Evolutionary conservation across 1,140 invertebrate genomes (phyloP).

Genomic region (Dinothrombium tinctorium): DNA sequence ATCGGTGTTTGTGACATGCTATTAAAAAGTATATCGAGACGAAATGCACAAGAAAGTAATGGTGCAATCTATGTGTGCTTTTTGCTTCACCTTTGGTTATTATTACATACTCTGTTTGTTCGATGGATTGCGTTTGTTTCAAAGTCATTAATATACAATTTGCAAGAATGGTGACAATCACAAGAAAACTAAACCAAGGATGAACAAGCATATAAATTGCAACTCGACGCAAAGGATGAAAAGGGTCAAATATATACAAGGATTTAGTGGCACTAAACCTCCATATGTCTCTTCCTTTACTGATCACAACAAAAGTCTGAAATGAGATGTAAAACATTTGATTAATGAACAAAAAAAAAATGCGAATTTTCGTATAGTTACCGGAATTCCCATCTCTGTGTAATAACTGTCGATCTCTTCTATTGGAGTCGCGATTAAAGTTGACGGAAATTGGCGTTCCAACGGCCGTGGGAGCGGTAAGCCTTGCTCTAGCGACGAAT

Average conservation of each 20-base stretch:
- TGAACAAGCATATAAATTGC: slow-evolving; percentile 94
- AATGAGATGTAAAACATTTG: slow-evolving; percentile 28
- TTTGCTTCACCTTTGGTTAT: no score
- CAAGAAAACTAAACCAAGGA: slow-evolving; percentile 88
- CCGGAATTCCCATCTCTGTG: slow-evolving; percentile 65
- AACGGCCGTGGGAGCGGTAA: slow-evolving; percentile 62
- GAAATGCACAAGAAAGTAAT: no score
- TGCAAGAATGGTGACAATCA: slow-evolving; percentile 87
- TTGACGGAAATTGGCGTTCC: slow-evolving; percentile 65
- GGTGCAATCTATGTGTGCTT: no score
- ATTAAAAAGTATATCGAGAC: neutral
- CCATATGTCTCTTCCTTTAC: slow-evolving; percentile 94
- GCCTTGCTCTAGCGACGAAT: slow-evolving; percentile 73
- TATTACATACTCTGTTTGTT: slow-evolving; percentile 94
- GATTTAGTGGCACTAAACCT: slow-evolving; percentile 90
- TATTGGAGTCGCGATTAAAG: slow-evolving; percentile 71
- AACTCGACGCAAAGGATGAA: slow-evolving; percentile 85
- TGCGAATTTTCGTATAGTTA: no score
- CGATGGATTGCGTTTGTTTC: slow-evolving; percentile 64
- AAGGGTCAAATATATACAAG: slow-evolving; percentile 79
- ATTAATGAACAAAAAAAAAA: no score
- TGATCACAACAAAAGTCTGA: slow-evolving; percentile 93
- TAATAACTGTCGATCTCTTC: slow-evolving; percentile 86
- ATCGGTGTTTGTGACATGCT: no score
- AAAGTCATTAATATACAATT: slow-evolving; percentile 98